These are phyloP conservation scores for Aphelenchoides besseyi DNA, from an alignment of 1,140 invertebrate genomes.

Conservation along the genomic window DNA sequence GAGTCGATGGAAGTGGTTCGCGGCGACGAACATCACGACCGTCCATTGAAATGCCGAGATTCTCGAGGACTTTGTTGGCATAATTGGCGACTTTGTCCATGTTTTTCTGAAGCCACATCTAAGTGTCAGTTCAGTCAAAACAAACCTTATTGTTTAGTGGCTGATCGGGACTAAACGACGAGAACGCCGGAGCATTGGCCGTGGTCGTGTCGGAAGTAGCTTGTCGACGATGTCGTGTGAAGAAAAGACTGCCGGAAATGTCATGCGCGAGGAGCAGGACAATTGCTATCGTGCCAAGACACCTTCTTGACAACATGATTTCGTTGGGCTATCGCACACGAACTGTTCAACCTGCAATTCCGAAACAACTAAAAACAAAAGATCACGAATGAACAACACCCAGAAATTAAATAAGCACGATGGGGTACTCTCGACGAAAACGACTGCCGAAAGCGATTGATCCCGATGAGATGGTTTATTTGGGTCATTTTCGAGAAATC, in stretches of 20 bases:
- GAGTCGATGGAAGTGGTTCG: constrained; percentile 31
- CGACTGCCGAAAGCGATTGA: background rate
- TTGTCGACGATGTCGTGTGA: background rate
- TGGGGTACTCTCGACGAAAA: background rate
- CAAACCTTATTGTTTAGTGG: constrained; percentile 8
- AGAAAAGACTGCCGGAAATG: background rate
- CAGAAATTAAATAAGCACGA: no score
- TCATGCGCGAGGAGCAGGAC: no score
- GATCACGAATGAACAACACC: no score
- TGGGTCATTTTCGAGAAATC: no score
- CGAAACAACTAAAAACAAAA: no score
- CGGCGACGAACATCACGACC: constrained; percentile 41
- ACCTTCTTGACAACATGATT: no score
- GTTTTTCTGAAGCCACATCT: constrained; percentile 7
- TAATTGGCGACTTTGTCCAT: constrained; percentile 43
- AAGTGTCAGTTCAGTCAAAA: background rate
- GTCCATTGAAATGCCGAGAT: constrained; percentile 39
- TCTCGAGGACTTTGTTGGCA: constrained; percentile 42
- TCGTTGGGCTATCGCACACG: no score
- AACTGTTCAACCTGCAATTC: no score
- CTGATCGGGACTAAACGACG: background rate
- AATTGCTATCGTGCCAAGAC: no score
- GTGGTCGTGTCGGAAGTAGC: background rate
- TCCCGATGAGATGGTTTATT: no score
- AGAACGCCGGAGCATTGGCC: background rate